Conservation (phyloP, 2,888 invertebrate genomes). For the Nesidiocoris tenuis region DNA sequence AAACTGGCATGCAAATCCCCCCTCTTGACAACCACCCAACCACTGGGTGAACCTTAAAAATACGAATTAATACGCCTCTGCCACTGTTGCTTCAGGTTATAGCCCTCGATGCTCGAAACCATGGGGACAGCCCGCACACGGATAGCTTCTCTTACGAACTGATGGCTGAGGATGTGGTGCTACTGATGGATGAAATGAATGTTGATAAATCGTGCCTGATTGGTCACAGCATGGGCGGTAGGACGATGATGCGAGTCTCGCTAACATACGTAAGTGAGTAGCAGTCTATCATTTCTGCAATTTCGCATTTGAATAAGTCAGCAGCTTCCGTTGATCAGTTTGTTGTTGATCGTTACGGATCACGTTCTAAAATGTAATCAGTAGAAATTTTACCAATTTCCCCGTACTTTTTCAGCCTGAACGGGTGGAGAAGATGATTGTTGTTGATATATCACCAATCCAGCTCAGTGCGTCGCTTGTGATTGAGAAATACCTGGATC, state of each 20-base stretch:
- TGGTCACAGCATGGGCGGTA: conserved; percentile 97
- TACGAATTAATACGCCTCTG: no score
- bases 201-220: conserved; percentile 68
- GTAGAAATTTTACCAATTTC: no score
- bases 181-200: conserved; percentile 64
- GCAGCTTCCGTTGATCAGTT: no score
- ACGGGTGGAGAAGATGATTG: conserved; percentile 65
- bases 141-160: conserved; percentile 71
- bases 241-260: conserved; percentile 81
- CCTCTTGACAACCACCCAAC: no score
- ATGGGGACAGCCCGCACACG: conserved; percentile 88
- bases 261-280: conserved; percentile 62
- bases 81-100: no score
- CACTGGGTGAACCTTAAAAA: no score
- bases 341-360: no score
- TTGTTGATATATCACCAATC: conserved; percentile 72
- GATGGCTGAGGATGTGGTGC: conserved; percentile 67
- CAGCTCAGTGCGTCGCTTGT: conserved; percentile 60
- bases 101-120: conserved; percentile 87
- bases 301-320: conserved; percentile 48
- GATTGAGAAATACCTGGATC: conserved; percentile 61
- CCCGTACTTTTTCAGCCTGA: conserved; percentile 63
- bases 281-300: background rate
- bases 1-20: no score
- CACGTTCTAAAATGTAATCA: no score